Percentiles rank a stretch among this genome's conserved stretches.
These are phyloP conservation scores for Aurelia sp. DNA, from an alignment of 30 jellyfish, hydroid and myxozoan species.

Conservation along the genomic window DNA sequence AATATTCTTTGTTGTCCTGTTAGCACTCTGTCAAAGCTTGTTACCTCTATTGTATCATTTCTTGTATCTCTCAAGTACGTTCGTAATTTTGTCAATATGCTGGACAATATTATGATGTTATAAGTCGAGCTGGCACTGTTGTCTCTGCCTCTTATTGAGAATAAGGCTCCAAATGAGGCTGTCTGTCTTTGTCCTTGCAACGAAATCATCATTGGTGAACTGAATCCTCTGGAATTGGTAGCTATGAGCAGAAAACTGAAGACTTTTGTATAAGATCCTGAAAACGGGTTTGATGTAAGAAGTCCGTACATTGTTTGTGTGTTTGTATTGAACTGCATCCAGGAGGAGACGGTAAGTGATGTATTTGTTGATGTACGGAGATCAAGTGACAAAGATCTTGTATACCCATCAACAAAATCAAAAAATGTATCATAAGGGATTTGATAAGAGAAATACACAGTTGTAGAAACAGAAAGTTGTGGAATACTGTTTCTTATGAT, in stretches of 20 bases:
- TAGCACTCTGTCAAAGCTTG: slow-evolving; percentile 40
- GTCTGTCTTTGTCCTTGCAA: slow-evolving; percentile 36
- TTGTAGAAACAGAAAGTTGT: slow-evolving; percentile 51
- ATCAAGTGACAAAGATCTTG: slow-evolving; percentile 53
- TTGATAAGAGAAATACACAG: slow-evolving; percentile 40
- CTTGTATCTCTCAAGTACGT: slow-evolving; percentile 34
- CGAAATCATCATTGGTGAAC: slow-evolving; percentile 11
- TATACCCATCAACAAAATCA: slow-evolving; percentile 80
- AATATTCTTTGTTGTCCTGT: slow-evolving; percentile 51
- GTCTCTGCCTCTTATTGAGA: slow-evolving; percentile 61
- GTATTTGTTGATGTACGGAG: slow-evolving; percentile 56
- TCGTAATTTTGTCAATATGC: slow-evolving; percentile 40
- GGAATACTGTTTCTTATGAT: slow-evolving; percentile 42
- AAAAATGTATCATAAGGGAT: slow-evolving; percentile 73
- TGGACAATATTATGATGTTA: slow-evolving; percentile 26
- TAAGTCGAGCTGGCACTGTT: slow-evolving; percentile 46
- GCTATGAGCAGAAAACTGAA: slow-evolving; percentile 46
- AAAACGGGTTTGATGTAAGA: slow-evolving; percentile 33
- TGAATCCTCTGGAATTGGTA: slow-evolving; percentile 55
- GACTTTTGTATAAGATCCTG: background rate
- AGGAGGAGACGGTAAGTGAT: slow-evolving; percentile 53
- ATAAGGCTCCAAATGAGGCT: slow-evolving; percentile 31
- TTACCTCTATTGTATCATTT: slow-evolving; percentile 48
- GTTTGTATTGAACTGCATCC: slow-evolving; percentile 76
- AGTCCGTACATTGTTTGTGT: slow-evolving; percentile 78